A percentile compares a stretch with the other conserved stretches of the same genome.
Conservation (phyloP, 1,140 invertebrate species). For the Adoxophyes honmai region DNA sequence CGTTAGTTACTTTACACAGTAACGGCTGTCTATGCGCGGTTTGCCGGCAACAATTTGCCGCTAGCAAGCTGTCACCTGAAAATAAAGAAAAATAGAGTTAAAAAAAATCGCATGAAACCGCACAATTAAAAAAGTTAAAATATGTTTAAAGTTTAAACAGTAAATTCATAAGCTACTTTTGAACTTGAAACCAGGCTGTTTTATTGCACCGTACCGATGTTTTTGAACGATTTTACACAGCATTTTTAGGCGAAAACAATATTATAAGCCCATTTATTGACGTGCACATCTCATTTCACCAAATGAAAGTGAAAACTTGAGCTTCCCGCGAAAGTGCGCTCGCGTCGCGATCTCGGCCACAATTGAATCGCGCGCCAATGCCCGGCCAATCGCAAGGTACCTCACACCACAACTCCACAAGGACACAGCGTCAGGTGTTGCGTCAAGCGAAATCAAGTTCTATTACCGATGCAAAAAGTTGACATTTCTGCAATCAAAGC, state of each 20-base stretch:
- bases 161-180: too few species aligned
- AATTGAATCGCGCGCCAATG: constrained; percentile 63
- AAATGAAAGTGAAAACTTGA: constrained; percentile 61
- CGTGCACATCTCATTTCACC: constrained; percentile 46
- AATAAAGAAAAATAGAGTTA: constrained; percentile 28
- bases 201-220: constrained; percentile 21
- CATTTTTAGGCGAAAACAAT: constrained; percentile 24
- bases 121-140: background rate
- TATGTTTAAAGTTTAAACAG: too few species aligned
- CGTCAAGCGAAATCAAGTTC: constrained; percentile 38
- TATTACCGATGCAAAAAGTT: constrained; percentile 34
- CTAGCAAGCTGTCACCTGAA: constrained; percentile 65
- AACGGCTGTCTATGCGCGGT: constrained; percentile 25
- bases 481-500: constrained; percentile 30
- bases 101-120: too few species aligned
- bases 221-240: constrained; percentile 18
- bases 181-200: too few species aligned
- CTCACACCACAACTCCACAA: constrained; percentile 42
- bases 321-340: constrained; percentile 55
- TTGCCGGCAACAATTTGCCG: constrained; percentile 59
- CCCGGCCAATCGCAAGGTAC: constrained; percentile 39
- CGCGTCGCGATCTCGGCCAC: constrained; percentile 37
- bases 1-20: constrained; percentile 11
- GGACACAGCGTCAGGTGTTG: constrained; percentile 44
- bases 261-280: constrained; percentile 22